A percentile compares a stretch with the other conserved stretches of the same genome.
phyloP scores from a whole-genome alignment of 2,113 vertebrate species.

The Fregetta grallaria region DNA sequence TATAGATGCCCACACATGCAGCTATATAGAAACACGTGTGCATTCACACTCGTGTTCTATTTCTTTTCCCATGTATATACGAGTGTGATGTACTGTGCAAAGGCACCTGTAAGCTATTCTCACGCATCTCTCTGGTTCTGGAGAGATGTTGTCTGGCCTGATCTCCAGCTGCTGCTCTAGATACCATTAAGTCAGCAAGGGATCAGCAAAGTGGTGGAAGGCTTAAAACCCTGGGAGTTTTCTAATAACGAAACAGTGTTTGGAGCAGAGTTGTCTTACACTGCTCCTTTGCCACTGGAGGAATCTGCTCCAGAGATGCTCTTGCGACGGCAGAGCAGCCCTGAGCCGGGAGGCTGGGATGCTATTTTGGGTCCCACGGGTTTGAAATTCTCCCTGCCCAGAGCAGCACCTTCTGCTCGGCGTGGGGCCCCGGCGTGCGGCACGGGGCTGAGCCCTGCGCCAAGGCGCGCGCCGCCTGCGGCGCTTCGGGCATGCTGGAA shows the following conservation, averaged over 20 bases:
- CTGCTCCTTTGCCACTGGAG: background rate
- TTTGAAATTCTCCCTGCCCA: background rate
- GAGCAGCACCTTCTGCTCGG: background rate
- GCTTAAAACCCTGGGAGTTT: background rate
- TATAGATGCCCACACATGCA: constrained; percentile 26
- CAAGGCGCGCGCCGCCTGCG: background rate
- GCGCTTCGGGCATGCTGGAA: background rate
- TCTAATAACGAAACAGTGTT: background rate
- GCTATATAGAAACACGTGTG: background rate
- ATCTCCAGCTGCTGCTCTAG: background rate
- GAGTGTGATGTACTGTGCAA: background rate
- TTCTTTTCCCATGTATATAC: constrained; percentile 53
- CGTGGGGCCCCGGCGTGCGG: background rate
- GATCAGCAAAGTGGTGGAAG: background rate
- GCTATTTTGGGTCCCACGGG: background rate
- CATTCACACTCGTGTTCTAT: background rate
- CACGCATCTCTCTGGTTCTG: background rate
- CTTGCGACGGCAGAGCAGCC: background rate
- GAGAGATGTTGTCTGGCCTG: background rate
- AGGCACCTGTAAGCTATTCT: background rate
- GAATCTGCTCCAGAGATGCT: background rate
- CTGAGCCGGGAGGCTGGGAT: background rate
- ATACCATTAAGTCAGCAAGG: background rate
- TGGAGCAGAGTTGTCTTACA: background rate
- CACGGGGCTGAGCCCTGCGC: background rate